Base-by-base conservation (phyloP, 2,888 invertebrate species). In the Prosopocoilus inquinatus region DNA sequence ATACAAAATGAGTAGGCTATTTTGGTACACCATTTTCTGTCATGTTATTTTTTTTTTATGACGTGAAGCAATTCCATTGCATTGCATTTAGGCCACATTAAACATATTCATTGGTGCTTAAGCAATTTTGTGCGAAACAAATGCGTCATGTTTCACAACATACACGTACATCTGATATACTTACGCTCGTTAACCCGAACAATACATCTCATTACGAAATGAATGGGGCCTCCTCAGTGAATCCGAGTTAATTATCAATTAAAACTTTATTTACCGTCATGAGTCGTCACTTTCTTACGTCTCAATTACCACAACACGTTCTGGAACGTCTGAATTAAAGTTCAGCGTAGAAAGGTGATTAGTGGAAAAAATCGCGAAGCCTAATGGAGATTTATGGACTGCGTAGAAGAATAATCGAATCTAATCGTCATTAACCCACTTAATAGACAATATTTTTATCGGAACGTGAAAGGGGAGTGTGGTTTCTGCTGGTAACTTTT, bases 191-290 rank as follows among this genome's bases (percentile, higher is more conserved):
- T 47, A 36, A 32, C 33, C 32, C 15, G 47, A 39, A 52, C 52
- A 52, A 52, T 52, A 52, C 20, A 3, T 46, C 38, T 52, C 52
- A 52, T 52, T 52, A 52, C 16, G 39, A 47, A 41, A 15, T 41
- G 16, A 41, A 46, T 36, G 36, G n/a, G n/a, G n/a, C n/a, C 28
- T 13, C 46, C 47, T 52, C 45, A 33, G 34, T 46, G 45, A 36
- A 33, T 38, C 13, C 36, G 38, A 47, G 32, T 46, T 52, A 52
- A 52, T 52, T 46, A 47, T 46, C 47, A 52, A 52, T 52, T 52
- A 52, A 38, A 15, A 44, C 46, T 47, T 52, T 52, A 52, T 52
- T 52, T 52, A 36, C 13, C 9, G 39, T 13, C 47, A 32, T 52
- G 52, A 52, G 35, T 36, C 28, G 52, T 45, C 36, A 52, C 46